These are phyloP conservation scores for Trichogramma evanescens DNA, from an alignment of 2,888 invertebrate species.

Conservation along the genomic window DNA sequence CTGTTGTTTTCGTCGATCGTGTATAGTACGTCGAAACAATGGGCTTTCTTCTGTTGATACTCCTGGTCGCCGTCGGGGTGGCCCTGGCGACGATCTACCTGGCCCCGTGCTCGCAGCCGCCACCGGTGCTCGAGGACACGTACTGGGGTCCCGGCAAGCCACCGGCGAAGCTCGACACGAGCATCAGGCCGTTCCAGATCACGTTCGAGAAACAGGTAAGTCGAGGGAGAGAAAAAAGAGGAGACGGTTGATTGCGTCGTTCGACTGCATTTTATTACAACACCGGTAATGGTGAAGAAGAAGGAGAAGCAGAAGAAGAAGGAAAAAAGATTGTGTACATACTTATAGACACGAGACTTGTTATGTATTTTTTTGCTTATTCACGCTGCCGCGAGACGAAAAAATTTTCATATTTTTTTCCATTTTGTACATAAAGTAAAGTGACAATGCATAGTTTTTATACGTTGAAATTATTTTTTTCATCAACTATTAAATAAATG, in stretches of 20 bases:
- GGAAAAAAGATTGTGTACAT: background rate
- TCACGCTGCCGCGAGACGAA: too few relatives aligned
- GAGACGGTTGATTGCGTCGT: background rate
- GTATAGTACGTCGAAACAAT: background rate
- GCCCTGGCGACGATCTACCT: background rate
- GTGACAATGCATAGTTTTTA: too few relatives aligned
- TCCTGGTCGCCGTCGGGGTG: background rate
- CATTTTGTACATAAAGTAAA: too few relatives aligned
- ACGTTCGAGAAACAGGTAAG: conserved; percentile 56
- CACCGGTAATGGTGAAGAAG: too few relatives aligned
- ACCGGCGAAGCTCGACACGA: conserved; percentile 48
- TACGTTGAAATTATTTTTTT: too few relatives aligned
- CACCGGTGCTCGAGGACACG: conserved; percentile 36
- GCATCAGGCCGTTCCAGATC: conserved; percentile 55
- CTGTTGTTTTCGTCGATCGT: background rate
- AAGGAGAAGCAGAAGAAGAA: too few relatives aligned
- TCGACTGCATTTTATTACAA: background rate
- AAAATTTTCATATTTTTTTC: too few relatives aligned
- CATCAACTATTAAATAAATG: too few relatives aligned
- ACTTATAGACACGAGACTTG: too few relatives aligned
- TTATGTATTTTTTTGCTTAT: too few relatives aligned
- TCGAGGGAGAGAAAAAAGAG: background rate
- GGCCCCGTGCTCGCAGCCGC: conserved; percentile 2
- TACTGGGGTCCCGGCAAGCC: conserved; percentile 57
- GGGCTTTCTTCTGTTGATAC: background rate